A percentile compares a stretch with the other conserved stretches of the same genome.
These are phyloP conservation scores for Augiades crinisus DNA, from an alignment of 2,888 invertebrate species.

Conservation along the genomic window DNA sequence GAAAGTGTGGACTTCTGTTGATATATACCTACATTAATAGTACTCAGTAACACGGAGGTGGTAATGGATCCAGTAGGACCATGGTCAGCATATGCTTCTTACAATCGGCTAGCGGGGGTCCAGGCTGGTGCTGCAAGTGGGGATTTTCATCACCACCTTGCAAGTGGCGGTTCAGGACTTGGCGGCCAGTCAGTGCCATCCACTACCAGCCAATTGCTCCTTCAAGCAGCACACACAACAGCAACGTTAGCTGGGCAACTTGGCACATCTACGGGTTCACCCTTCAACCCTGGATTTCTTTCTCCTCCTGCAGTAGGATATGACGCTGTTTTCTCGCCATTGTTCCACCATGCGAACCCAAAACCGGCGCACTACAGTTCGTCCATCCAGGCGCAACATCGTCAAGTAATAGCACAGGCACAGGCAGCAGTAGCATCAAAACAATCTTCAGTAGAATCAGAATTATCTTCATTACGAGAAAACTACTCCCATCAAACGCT, in stretches of 20 bases:
- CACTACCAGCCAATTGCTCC: constrained; percentile 84
- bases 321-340: constrained; percentile 90
- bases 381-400: constrained; percentile 84
- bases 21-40: constrained; percentile 70
- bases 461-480: constrained; percentile 80
- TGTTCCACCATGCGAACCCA: constrained; percentile 89
- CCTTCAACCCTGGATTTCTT: constrained; percentile 87
- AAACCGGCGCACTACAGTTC: constrained; percentile 88
- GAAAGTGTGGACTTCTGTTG: constrained; percentile 78
- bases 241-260: constrained; percentile 83
- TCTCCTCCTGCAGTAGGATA: constrained; percentile 89
- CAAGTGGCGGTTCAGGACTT: constrained; percentile 80
- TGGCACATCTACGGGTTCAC: constrained; percentile 83
- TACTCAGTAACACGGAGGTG: constrained; percentile 72
- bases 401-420: constrained; percentile 83
- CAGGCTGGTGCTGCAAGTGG: constrained; percentile 85
- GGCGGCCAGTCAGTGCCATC: constrained; percentile 81
- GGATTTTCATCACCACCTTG: constrained; percentile 85
- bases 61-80: constrained; percentile 95
- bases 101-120: constrained; percentile 89
- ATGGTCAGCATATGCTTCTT: constrained; percentile 91
- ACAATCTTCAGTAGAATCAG: constrained; percentile 79
- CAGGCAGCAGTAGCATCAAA: constrained; percentile 80
- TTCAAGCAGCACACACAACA: constrained; percentile 84
- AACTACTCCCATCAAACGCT: constrained; percentile 82